These are phyloP conservation scores for Chiloscyllium plagiosum DNA, from an alignment of 2,113 vertebrate species.

Conservation along the genomic window DNA sequence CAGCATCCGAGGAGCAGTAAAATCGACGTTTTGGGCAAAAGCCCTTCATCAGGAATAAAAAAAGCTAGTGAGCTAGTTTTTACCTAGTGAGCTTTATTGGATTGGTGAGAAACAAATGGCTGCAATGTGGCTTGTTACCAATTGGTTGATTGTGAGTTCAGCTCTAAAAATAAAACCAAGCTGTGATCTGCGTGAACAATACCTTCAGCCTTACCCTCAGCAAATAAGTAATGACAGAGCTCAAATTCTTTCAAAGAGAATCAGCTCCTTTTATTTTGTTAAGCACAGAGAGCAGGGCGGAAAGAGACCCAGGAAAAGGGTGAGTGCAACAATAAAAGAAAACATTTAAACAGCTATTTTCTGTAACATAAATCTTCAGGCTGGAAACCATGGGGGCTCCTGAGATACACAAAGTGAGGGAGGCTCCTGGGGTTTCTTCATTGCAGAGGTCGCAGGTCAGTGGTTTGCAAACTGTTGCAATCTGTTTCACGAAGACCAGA, in stretches of 20 bases:
- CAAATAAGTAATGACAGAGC: not conserved
- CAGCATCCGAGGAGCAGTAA: too few species aligned
- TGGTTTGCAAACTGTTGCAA: not conserved
- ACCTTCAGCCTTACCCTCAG: not conserved
- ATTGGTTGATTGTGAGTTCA: slow-evolving; percentile 11
- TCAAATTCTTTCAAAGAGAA: slow-evolving; percentile 1
- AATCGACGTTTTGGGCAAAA: too few species aligned
- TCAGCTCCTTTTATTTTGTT: not conserved
- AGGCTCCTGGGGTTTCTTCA: not conserved
- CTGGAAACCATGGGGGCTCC: not conserved
- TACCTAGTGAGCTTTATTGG: not conserved
- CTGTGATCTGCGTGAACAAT: slow-evolving; percentile 4
- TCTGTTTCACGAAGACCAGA: not conserved
- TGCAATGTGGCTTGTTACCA: not conserved
- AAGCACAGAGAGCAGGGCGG: not conserved
- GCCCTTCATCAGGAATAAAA: too few species aligned
- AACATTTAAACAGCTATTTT: slow-evolving; percentile 8
- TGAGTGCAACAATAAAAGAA: not conserved
- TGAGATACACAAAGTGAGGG: not conserved
- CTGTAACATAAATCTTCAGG: slow-evolving; percentile 13
- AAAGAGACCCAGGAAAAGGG: slow-evolving; percentile 13
- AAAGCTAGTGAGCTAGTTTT: too few species aligned
- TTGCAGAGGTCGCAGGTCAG: not conserved
- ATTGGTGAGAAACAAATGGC: not conserved
- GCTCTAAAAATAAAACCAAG: slow-evolving; percentile 6